phyloP scores from a whole-genome alignment of 2,888 invertebrate genomes.

The Amphipoea lucens region DNA sequence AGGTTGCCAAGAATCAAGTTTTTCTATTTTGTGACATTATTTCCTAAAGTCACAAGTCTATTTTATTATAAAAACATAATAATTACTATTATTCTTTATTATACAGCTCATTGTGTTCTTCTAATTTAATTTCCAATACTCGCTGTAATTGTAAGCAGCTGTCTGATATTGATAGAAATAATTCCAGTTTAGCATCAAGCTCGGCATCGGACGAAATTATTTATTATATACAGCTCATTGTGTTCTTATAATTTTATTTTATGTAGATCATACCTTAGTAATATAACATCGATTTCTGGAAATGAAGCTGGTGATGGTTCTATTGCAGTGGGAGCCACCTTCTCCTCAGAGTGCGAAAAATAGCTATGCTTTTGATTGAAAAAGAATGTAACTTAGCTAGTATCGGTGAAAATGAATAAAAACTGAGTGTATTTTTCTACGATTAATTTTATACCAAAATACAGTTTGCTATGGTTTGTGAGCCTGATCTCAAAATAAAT shows the following conservation, averaged over 20 bases:
- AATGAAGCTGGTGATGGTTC: not conserved
- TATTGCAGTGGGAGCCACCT: not conserved
- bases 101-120: not conserved
- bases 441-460: no score
- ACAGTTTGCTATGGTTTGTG: not conserved
- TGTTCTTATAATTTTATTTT: not conserved
- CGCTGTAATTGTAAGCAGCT: constrained; percentile 96
- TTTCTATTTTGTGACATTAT: not conserved
- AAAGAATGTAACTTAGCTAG: not conserved
- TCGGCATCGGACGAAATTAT: constrained; percentile 99
- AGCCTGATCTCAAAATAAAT: not conserved
- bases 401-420: not conserved
- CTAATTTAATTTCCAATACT: constrained; percentile 90
- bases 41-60: not conserved
- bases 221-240: not conserved
- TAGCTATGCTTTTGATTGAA: not conserved
- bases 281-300: not conserved
- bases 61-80: no score
- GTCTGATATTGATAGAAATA: constrained; percentile 97
- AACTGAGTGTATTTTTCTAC: not conserved
- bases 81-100: no score
- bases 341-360: not conserved
- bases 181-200: constrained; percentile 98
- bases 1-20: constrained; percentile 22
- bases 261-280: not conserved